Evolutionary conservation across 2,113 vertebrate genomes (phyloP), one percentile per base, ranked within the genome.

Genomic region (Amblyornis subalaris): DNA sequence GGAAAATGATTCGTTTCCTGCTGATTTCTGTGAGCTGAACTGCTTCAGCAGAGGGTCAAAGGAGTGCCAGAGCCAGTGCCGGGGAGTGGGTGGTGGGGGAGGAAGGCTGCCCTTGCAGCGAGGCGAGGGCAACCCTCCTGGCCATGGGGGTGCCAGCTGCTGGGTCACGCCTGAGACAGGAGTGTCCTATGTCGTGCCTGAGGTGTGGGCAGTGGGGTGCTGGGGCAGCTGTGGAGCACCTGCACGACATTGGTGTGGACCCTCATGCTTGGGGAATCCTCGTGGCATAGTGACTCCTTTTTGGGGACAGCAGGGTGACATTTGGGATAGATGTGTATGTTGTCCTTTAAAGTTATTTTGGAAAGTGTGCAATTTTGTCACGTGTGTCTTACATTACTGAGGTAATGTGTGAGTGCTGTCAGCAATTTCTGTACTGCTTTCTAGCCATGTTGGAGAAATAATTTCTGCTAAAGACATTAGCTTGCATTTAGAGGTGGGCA

Each of bases 1-100:
- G 96, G 93, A 96, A 85, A 95, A 93, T 94, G 9, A 93, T 96
- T 93, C 3, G 90, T 83, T 96, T 95, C 95, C 95, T 94, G 95
- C 93, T 91, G 90, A 42, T 83, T 91, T 69, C 71, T 93, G 85
- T 3, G 13, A 73, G 88, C 74, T 91, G 90, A 91, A 45, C 88
- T 65, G 58, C 85, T 94, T 65, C 90, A 62, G 88, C 8, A 5
- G 4, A 1, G 85, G 82, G 92, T 93, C 90, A 86, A 26, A 80
- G 69, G 64, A 73, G 60, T 2, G 14, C 48, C 3, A 11, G 76
- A 77, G 79, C 60, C 55, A 47, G 53, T 2, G 12, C 8, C 0
- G 2, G 50, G 45, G 40, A 71, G 62, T 3, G 14, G 62, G 36
- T 40, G 38, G 24, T 23, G 62, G 45, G 61, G 35, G 62, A 73